Evolutionary conservation across 92 coral and sea anemone species (phyloP), one percentile per base, ranked within the genome.

Genomic region (Epizoanthus illoricatus): DNA sequence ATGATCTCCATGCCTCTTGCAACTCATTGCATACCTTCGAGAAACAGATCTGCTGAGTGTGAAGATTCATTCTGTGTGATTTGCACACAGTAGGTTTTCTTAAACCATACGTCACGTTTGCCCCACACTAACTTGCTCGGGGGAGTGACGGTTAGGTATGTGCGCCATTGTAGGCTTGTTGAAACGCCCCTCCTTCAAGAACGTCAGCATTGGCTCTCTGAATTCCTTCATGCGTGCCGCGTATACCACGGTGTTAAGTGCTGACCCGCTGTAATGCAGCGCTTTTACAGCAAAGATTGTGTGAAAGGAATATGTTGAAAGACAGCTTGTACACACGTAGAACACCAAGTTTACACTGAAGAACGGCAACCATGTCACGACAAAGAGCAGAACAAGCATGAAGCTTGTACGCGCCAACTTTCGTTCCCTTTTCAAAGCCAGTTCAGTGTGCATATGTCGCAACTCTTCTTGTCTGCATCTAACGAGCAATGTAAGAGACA

Each of bases 221-320:
- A 91, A 80, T 79, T 91, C 94, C 43, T 92, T 85, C 85, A 86
- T 89, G 74, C 94, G 94, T 40, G 94, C 92, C 45, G 92, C 85
- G 88, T 91, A 91, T 36, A 91, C 89, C 3, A 89, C 63, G 69
- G 90, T 89, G 28, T 91, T 89, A 33, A 91, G 76, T 42, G 90
- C 92, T 2, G 94, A 91, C 13, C 94, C 94, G 68, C 89, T 81
- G 82, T 91, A 91, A 57, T 89, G 94, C 61, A 91, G 80, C 49
- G 92, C 92, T 65, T 91, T 91, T 55, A 84, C 90, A n/a, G 87
- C 81, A 17, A 89, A 59, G 17, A 91, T 88, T 33, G 71, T 70
- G 71, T 89, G 89, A 52, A 73, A 74, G 19, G 87, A 45, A 13
- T 61, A 61, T 57, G 82, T 78, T 9, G 59, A 67, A 17, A 84